Percentiles rank a stretch among this genome's conserved stretches.
Evolutionary conservation across 2,113 vertebrate genomes (phyloP).

Genomic region (Todiramphus chloris): DNA sequence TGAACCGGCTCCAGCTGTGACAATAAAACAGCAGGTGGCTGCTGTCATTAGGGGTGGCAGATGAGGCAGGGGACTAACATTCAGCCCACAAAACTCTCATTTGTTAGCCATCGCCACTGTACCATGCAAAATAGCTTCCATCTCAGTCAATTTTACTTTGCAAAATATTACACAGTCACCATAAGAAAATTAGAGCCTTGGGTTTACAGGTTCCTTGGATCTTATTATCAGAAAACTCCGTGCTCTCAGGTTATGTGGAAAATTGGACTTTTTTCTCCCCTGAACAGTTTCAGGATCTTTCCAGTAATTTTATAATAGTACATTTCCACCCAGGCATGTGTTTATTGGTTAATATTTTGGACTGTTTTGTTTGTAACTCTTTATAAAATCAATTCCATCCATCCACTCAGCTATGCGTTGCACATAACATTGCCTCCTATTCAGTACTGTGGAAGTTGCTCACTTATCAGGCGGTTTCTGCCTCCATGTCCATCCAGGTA

Average conservation of each 20-base stretch:
- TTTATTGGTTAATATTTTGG: conserved; percentile 34
- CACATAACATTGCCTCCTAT: background rate
- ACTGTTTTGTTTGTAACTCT: conserved; percentile 27
- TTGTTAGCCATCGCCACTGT: conserved; percentile 88
- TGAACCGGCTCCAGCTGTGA: conserved; percentile 95
- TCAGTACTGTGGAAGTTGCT: background rate
- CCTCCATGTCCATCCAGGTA: background rate
- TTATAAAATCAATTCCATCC: background rate
- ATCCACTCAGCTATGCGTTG: background rate
- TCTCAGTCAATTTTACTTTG: conserved; percentile 85
- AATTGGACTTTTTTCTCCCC: conserved; percentile 10
- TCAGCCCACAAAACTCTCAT: conserved; percentile 86
- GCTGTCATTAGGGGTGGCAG: conserved; percentile 97
- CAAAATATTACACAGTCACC: conserved; percentile 75
- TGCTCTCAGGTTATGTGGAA: background rate
- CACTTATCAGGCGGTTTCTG: background rate
- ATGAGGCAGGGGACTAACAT: conserved; percentile 90
- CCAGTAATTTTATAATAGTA: conserved; percentile 21
- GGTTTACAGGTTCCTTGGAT: conserved; percentile 59
- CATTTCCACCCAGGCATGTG: conserved; percentile 23
- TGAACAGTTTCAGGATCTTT: conserved; percentile 26
- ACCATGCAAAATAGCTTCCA: conserved; percentile 91
- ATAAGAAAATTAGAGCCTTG: conserved; percentile 69
- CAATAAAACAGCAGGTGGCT: conserved; percentile 99
- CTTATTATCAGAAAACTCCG: conserved; percentile 35